Conservation (phyloP, 2,888 invertebrate species). For the Drepana falcataria region DNA sequence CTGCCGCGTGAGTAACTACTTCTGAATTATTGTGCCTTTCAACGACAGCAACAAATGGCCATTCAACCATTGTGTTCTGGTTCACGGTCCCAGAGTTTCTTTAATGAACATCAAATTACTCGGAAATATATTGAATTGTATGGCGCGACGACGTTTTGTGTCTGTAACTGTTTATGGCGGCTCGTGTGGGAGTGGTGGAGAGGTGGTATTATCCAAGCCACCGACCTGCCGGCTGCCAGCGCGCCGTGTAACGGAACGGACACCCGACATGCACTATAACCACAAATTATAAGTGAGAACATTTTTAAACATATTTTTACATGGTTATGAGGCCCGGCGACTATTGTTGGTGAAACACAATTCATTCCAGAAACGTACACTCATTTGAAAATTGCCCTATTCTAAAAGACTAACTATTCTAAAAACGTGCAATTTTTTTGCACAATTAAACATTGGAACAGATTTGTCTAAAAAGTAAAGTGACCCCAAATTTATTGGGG, state of each 20-base stretch:
- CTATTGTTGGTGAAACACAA: constrained; percentile 1
- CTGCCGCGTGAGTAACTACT: constrained; percentile 67
- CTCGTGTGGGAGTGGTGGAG: constrained; percentile 48
- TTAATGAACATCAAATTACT: constrained; percentile 79
- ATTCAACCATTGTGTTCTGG: constrained; percentile 78
- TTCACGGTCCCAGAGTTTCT: constrained; percentile 77
- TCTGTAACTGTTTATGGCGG: constrained; percentile 60
- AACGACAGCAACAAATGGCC: constrained; percentile 74
- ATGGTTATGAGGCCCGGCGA: constrained; percentile 48
- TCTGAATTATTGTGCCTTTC: constrained; percentile 71
- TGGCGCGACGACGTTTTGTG: constrained; percentile 70
- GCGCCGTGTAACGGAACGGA: constrained; percentile 73
- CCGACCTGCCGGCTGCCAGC: constrained; percentile 52
- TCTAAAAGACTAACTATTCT: not conserved
- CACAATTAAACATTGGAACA: constrained; percentile 36
- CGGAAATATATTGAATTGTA: constrained; percentile 77
- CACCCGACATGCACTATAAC: constrained; percentile 74
- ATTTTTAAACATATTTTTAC: constrained; percentile 66
- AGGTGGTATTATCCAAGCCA: constrained; percentile 53
- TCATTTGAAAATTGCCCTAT: not conserved
- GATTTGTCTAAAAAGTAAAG: constrained; percentile 39
- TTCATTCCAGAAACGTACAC: constrained; percentile 1
- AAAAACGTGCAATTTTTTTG: constrained; percentile 27
- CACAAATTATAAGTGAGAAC: constrained; percentile 79
- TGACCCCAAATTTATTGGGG: constrained; percentile 70